Evolutionary conservation across 2,113 vertebrate species (phyloP).

Genomic region (mouse (Mus musculus)): DNA sequence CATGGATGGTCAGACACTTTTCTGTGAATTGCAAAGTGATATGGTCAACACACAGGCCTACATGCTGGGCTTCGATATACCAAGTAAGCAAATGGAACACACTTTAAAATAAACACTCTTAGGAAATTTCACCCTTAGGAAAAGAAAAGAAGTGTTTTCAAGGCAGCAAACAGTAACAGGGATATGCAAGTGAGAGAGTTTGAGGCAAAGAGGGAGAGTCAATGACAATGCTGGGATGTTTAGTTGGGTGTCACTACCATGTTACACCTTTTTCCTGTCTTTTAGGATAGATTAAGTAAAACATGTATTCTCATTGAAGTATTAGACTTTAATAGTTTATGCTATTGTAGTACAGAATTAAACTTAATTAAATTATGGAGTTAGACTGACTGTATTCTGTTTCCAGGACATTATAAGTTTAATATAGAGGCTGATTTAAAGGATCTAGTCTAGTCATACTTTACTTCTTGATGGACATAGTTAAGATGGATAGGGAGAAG

Average conservation of each 20-base stretch:
- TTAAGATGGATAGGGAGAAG: not conserved
- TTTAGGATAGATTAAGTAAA: not conserved
- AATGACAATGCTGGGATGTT: not conserved
- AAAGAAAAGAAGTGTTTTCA: constrained; percentile 25
- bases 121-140: not conserved
- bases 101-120: not conserved
- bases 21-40: not conserved
- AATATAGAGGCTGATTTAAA: not conserved
- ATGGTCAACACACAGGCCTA: not conserved
- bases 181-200: not conserved
- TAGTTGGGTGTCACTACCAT: not conserved
- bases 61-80: not conserved
- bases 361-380: not conserved
- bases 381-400: not conserved
- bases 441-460: no score
- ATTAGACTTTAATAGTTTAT: not conserved
- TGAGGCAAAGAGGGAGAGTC: not conserved
- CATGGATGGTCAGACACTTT: not conserved
- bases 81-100: not conserved
- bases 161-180: not conserved
- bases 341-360: not conserved
- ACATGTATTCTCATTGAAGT: constrained; percentile 3
- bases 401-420: not conserved
- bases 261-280: not conserved
- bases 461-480: not conserved